phyloP scores from a whole-genome alignment of 2,797 vertebrate species.

The Alca torda region DNA sequence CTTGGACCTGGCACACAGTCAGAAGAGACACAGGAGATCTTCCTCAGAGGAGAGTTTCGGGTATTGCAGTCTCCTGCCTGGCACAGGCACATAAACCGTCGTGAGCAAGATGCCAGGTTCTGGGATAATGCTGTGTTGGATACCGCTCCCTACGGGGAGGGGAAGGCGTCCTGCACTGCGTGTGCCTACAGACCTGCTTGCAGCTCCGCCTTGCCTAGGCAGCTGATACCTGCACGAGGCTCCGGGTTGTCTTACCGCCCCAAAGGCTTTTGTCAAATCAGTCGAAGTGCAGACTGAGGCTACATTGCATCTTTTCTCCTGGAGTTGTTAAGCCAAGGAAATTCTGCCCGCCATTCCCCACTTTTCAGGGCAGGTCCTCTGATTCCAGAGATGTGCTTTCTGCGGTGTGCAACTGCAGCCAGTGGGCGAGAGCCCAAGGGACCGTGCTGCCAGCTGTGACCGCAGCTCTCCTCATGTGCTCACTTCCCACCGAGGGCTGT shows the following conservation, averaged over 20 bases:
- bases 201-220: not conserved
- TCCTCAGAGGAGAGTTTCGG: not conserved
- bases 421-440: not conserved
- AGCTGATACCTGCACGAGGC: not conserved
- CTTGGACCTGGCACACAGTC: not conserved
- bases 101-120: not conserved
- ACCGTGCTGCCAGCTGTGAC: accelerated
- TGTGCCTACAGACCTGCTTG: not conserved
- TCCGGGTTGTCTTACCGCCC: not conserved
- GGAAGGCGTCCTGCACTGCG: not conserved
- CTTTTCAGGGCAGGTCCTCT: not conserved
- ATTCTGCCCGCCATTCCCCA: not conserved
- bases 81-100: not conserved
- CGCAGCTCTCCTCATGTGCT: not conserved
- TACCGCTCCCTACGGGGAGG: not conserved
- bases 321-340: not conserved
- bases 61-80: not conserved
- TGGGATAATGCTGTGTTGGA: not conserved
- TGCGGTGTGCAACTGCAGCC: not conserved
- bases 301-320: not conserved
- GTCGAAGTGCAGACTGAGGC: not conserved
- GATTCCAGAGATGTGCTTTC: not conserved
- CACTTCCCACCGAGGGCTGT: not conserved
- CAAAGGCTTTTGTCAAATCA: not conserved
- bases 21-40: not conserved